phyloP scores from a whole-genome alignment of 2,113 vertebrate species.

The Tenrec ecaudatus region DNA sequence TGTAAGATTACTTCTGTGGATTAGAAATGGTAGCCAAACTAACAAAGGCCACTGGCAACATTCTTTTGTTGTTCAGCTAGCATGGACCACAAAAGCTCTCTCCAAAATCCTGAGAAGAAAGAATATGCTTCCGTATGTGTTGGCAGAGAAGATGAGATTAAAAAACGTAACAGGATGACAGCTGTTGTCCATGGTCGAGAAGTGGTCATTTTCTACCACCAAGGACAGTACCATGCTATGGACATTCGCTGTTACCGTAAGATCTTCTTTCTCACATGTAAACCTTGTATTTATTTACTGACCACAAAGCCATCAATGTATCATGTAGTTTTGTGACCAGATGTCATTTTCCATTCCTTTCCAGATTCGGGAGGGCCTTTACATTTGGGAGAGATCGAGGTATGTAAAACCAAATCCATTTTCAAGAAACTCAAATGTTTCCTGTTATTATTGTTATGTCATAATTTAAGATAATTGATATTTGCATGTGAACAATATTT shows the following conservation, averaged over 20 bases:
- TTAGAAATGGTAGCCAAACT: neutral
- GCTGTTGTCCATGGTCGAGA: conserved; percentile 90
- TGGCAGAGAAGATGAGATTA: conserved; percentile 92
- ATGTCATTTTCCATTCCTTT: conserved; percentile 63
- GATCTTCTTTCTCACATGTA: conserved; percentile 73
- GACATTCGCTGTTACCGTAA: conserved; percentile 97
- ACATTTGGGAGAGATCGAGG: conserved; percentile 95
- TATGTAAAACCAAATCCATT: conserved; percentile 79
- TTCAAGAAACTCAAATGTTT: neutral
- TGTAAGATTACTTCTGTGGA: neutral
- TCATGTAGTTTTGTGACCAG: conserved; percentile 23
- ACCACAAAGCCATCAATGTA: conserved; percentile 30
- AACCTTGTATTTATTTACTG: conserved; percentile 36
- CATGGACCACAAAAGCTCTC: conserved; percentile 68
- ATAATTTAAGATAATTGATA: conserved; percentile 19
- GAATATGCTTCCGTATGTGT: conserved; percentile 82
- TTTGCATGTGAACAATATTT: conserved; percentile 30
- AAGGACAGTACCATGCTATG: conserved; percentile 91
- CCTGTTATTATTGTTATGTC: neutral
- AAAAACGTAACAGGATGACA: conserved; percentile 85
- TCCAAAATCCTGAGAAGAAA: conserved; percentile 28
- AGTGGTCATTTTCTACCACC: conserved; percentile 91
- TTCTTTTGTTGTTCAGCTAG: conserved; percentile 67
- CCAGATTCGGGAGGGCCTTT: conserved; percentile 94
- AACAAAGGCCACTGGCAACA: neutral